Base-by-base conservation (phyloP, 2,797 vertebrate species). In the Pipistrellus pipistrellus region DNA sequence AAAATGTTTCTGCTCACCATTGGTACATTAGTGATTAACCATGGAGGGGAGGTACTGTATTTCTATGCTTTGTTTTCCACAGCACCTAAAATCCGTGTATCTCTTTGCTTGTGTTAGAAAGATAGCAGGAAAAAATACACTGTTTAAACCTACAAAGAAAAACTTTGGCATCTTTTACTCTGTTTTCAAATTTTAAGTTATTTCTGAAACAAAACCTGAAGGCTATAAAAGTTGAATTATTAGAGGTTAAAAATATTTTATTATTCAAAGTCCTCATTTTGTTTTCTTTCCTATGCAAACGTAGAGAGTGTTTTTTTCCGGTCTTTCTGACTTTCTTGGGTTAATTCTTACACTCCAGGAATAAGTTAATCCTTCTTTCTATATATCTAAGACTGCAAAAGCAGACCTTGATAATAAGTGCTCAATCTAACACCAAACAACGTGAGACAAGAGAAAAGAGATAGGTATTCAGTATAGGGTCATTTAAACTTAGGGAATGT, bases 131-230 rank as follows among this genome's bases (percentile, higher is more conserved):
- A 46, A 27, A 90, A 15, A 59, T 76, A 20, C 44, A 35, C 17
- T 46, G 25, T 21, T 88, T 72, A 88, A 55, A 78, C 11, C 4
- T 57, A 8, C 4, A 66, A 92, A 46, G 21, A 13, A 59, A 59
- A 6, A 30, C 59, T 30, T 62, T 7, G 27, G 12, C 5, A 14
- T 62, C 12, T 62, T 62, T 62, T 30, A 62, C 12, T 62, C 59
- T 62, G 59, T 62, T 62, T 78, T 72, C 35, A 48, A 18, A 68
- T 81, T 85, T 78, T 41, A 85, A 51, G 30, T 53, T 84, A 6
- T 59, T 95, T 30, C 51, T 82, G 32, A 90, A 90, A 82, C 17
- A 85, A 76, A 86, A 32, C 6, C 69, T 68, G 27, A 13, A 38
- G 13, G 8, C 23, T 90, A 35, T 48, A 46, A 64, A 72, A 30